A percentile compares a stretch with the other conserved stretches of the same genome.
Evolutionary conservation across 2,797 vertebrate species (phyloP).

Genomic region (Simalia tracyae): DNA sequence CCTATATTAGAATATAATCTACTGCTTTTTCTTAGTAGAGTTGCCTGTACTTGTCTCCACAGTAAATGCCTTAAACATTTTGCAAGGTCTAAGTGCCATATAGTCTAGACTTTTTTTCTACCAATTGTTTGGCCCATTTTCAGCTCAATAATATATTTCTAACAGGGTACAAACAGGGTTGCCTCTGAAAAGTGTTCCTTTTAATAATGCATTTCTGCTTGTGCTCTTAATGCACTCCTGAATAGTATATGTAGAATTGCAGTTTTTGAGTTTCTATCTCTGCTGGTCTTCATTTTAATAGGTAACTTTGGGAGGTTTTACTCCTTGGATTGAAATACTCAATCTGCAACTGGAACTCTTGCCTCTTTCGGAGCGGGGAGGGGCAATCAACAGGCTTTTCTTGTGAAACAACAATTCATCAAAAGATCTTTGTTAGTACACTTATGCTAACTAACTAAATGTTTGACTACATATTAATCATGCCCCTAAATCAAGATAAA

Average conservation of each 20-base stretch:
- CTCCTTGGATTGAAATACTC: background rate
- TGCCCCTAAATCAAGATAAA: background rate
- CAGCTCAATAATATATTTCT: background rate
- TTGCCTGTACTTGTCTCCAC: background rate
- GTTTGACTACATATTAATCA: background rate
- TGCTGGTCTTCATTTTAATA: background rate
- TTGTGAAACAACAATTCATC: background rate
- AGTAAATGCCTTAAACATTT: background rate
- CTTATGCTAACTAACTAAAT: background rate
- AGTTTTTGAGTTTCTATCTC: background rate
- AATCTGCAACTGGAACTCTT: background rate
- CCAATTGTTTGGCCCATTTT: background rate
- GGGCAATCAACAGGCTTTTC: background rate
- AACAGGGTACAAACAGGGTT: background rate
- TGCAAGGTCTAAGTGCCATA: background rate
- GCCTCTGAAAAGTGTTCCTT: background rate
- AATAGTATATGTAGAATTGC: background rate
- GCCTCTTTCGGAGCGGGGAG: background rate
- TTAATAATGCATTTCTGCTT: conserved; percentile 12
- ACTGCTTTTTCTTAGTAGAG: background rate
- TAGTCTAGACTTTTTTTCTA: conserved; percentile 10
- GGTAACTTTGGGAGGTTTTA: background rate
- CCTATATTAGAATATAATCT: background rate
- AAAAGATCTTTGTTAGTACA: background rate
- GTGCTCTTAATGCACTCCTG: background rate